Evolutionary conservation across 2,113 vertebrate species (phyloP), one percentile per base, ranked within the genome.

Genomic region (Semnornis frantzii): DNA sequence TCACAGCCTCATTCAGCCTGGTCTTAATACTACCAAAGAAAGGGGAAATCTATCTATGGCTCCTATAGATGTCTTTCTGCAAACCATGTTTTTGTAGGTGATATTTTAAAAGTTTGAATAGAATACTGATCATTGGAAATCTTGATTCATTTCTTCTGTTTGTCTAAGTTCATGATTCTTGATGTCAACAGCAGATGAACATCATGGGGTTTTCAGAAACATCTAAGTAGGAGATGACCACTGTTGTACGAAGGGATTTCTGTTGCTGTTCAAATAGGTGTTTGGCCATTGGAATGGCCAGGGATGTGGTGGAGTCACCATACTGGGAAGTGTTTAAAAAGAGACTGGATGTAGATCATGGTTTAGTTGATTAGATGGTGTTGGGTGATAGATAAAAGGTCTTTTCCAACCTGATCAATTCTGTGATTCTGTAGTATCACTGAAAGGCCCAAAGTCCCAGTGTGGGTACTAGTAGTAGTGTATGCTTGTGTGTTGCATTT

Each of bases 261-360:
- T 0, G 0, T 12, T 81, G 11, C 52, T 63, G 23, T 60, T 31
- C 16, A 20, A 30, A n/a, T 6, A 52, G 44, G 9, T 50, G 15
- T 42, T 42, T 42, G 42, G 42, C 42, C 42, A 42, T 42, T 42
- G 42, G 42, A 42, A 42, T 42, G 42, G 42, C 42, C 42, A 42
- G 13, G 42, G 15, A 42, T 13, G 42, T 42, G 42, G 42, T 42
- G 42, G 42, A 42, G 42, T 15, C 14, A 42, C 14, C 42, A 42
- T 42, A 6, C 42, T 15, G 12, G 42, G 42, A 42, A 42, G 42
- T 42, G 42, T 42, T 42, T 42, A 42, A 42, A 15, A 42, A 42
- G 42, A 42, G 42, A 42, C 42, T 42, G 42, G 42, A 42, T 42
- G 42, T 42, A 15, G 13, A 15, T 42, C 42, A 42, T 42, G 42